Base-by-base conservation (phyloP, 2,888 invertebrate species). In the Saturnia japonica region DNA sequence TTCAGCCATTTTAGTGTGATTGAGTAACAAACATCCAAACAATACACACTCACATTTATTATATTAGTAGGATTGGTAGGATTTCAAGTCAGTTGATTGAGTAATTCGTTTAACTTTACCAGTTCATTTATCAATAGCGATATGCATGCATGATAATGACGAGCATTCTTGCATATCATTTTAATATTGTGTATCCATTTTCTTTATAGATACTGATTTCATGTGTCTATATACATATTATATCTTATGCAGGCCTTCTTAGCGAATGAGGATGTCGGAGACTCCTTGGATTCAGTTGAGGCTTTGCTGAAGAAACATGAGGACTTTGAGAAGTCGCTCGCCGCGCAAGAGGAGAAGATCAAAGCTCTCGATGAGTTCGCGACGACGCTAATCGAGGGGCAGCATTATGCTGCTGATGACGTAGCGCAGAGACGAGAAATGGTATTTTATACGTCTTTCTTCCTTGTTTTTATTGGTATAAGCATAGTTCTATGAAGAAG, bases 331-430 rank as follows among this genome's bases (percentile, higher is more conserved):
- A 99, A 99, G 93, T 98, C 98, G 0, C 95, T 99, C 54, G 99
- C 99, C 1, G 99, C 99, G 0, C 99, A 99, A 86, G 99, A 99
- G 88, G 99, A 99, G 89, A 99, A 99, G 94, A 99, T 99, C 87
- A 99, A 99, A 88, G 99, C 98, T 0, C 89, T 99, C 57, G 99
- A 99, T 86, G 99, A 99, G 85, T 99, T 99, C 89, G 99, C 99
- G 11, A 98, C 98, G 8, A 99, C 99, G 87, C 95, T 99, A 45
- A 99, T 99, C 78, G 98, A 99, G 88, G 99, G 98, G 0, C 98
- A 99, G 86, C 99, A 99, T 87, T 99, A 99, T 88, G 99, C 99
- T 0, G 98, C 99, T 54, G 99, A 99, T 85, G 99, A 99, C 91
- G 99, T 99, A 0, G 98, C 98, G 0, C 98, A 98, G 87, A 95